Percentiles rank a stretch among this genome's conserved stretches.
Conservation (phyloP, 2,113 vertebrate genomes). For the Electrona antarctica region DNA sequence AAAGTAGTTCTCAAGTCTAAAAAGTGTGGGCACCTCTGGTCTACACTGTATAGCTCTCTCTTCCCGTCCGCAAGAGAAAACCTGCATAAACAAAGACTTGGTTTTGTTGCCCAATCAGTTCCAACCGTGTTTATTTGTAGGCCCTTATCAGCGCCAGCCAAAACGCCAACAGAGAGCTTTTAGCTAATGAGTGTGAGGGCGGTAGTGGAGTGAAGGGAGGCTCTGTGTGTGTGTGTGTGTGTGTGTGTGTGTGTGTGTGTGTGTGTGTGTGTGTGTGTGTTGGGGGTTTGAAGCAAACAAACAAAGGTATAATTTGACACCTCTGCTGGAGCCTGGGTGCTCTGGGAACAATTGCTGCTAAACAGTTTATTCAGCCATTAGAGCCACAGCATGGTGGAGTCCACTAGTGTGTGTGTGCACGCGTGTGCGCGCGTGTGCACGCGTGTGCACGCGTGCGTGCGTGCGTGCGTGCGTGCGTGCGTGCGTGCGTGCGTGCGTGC, state of each 20-base stretch:
- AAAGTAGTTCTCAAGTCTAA: too few relatives aligned
- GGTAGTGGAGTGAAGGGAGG: not conserved
- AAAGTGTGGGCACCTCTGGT: too few relatives aligned
- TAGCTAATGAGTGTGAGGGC: slow-evolving; percentile 42
- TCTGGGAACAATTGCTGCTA: slow-evolving; percentile 66
- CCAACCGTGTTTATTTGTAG: not conserved
- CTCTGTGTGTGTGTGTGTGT: not conserved
- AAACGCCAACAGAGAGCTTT: slow-evolving; percentile 43
- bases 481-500: not conserved
- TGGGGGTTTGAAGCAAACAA: slow-evolving; percentile 21
- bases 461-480: not conserved
- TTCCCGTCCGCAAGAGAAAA: not conserved
- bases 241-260: too few relatives aligned
- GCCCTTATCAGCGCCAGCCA: slow-evolving; percentile 26
- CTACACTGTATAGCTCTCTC: too few relatives aligned
- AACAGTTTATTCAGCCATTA: slow-evolving; percentile 67
- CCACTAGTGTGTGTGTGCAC: not conserved
- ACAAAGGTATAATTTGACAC: slow-evolving; percentile 67
- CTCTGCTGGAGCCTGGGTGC: slow-evolving; percentile 44
- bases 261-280: slow-evolving; percentile 16
- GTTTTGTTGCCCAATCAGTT: slow-evolving; percentile 8
- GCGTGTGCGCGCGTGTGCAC: not conserved
- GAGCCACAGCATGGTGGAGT: slow-evolving; percentile 17
- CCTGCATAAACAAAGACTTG: slow-evolving; percentile 33
- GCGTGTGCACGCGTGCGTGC: not conserved